Conservation (phyloP, 2,113 vertebrate genomes). For the Gasterosteus nipponicus region DNA sequence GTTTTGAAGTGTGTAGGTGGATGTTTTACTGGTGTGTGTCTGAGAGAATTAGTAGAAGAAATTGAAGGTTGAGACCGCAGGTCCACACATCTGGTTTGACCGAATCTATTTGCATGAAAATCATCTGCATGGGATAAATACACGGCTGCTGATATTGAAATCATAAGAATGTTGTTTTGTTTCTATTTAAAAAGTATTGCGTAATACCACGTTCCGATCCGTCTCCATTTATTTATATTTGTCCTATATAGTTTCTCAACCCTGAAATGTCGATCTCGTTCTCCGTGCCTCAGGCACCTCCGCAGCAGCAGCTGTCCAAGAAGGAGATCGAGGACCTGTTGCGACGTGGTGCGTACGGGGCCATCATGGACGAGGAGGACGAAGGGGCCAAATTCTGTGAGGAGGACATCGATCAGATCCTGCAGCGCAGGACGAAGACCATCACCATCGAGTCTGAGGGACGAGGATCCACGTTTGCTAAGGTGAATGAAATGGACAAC, state of each 20-base stretch:
- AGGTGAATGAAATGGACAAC: slow-evolving; percentile 80
- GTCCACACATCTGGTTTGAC: slow-evolving; percentile 45
- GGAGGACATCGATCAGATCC: slow-evolving; percentile 98
- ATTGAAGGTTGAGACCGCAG: slow-evolving; percentile 40
- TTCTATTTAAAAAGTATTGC: neutral
- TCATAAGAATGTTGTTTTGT: slow-evolving; percentile 20
- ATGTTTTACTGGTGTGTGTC: slow-evolving; percentile 43
- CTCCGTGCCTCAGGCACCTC: slow-evolving; percentile 78
- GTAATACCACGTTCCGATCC: neutral
- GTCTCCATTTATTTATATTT: neutral
- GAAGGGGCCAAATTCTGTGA: slow-evolving; percentile 99
- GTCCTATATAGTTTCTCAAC: neutral
- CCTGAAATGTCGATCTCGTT: neutral
- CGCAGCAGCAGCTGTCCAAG: slow-evolving; percentile 97
- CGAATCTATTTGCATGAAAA: slow-evolving; percentile 56
- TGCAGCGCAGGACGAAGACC: slow-evolving; percentile 96
- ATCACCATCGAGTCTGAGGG: slow-evolving; percentile 99
- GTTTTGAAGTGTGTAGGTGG: slow-evolving; percentile 67
- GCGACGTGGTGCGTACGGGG: slow-evolving; percentile 94
- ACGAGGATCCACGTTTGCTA: slow-evolving; percentile 96
- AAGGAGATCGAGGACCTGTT: slow-evolving; percentile 98
- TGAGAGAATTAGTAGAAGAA: slow-evolving; percentile 46
- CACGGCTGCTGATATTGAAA: neutral
- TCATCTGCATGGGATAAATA: slow-evolving; percentile 37
- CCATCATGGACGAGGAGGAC: slow-evolving; percentile 98